Evolutionary conservation across 2,888 invertebrate genomes (phyloP).

Genomic region (Sminthurinus aureus): DNA sequence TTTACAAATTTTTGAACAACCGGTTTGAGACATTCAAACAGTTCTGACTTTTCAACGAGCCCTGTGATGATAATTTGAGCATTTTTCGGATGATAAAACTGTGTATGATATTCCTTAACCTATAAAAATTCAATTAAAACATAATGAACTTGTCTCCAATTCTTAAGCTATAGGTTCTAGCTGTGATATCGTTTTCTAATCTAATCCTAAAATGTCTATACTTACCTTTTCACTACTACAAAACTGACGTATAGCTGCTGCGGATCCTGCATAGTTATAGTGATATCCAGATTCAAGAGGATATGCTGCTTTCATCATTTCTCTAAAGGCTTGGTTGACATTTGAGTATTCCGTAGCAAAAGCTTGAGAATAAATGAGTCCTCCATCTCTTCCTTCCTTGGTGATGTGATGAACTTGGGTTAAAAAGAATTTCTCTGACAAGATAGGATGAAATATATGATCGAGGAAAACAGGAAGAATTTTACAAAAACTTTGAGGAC

Average conservation of each 20-base stretch:
- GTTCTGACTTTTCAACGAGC: not conserved
- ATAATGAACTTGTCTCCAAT: no score
- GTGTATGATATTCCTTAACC: not conserved
- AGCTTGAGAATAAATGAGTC: not conserved
- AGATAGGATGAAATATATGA: not conserved
- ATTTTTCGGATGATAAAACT: constrained; percentile 1
- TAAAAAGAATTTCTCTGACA: not conserved
- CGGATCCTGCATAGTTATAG: not conserved
- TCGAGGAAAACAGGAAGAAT: not conserved
- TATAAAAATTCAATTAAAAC: not conserved
- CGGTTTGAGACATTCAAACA: not conserved
- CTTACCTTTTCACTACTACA: not conserved
- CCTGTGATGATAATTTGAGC: constrained; percentile 3
- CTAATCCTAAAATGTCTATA: no score
- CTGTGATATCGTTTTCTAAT: no score
- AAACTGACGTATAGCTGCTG: not conserved
- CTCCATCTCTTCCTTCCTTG: not conserved
- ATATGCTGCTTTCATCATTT: not conserved
- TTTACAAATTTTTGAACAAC: not conserved
- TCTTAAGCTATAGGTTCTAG: no score
- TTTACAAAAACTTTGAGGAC: not conserved
- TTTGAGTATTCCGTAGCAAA: not conserved
- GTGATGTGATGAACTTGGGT: not conserved
- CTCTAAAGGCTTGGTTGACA: not conserved
- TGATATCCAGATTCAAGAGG: not conserved